Evolutionary conservation across 1,140 invertebrate genomes (phyloP).

Genomic region (Panagrolaimus sp.): DNA sequence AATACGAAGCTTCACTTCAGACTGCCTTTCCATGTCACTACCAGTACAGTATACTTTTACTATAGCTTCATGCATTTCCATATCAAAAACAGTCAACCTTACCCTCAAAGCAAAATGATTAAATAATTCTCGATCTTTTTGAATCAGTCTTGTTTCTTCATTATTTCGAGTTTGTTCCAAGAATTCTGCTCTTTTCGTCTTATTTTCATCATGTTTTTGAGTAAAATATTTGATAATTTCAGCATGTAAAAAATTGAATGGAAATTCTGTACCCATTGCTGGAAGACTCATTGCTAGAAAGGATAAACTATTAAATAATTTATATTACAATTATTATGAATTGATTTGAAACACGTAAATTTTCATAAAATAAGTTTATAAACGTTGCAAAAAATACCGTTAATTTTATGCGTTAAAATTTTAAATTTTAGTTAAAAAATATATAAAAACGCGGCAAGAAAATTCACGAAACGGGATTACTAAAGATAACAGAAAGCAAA

Average conservation of each 20-base stretch:
- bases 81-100: neutral
- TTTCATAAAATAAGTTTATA: slow-evolving; percentile 8
- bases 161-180: slow-evolving; percentile 14
- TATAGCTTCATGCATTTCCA: neutral
- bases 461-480: too few relatives aligned
- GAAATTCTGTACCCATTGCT: slow-evolving; percentile 37
- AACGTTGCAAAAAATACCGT: too few relatives aligned
- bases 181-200: slow-evolving; percentile 25
- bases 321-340: too few relatives aligned
- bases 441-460: too few relatives aligned
- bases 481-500: too few relatives aligned
- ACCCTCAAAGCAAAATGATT: neutral
- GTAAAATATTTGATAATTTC: slow-evolving; percentile 54
- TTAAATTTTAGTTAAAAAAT: too few relatives aligned
- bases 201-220: slow-evolving; percentile 38
- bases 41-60: too few relatives aligned
- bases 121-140: slow-evolving; percentile 2
- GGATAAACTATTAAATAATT: too few relatives aligned
- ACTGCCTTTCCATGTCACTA: too few relatives aligned
- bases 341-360: too few relatives aligned
- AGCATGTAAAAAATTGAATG: slow-evolving; percentile 51
- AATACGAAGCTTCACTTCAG: too few relatives aligned
- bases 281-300: neutral
- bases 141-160: neutral
- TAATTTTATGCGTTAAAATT: too few relatives aligned